Percentiles rank a stretch among this genome's conserved stretches.
phyloP scores from a whole-genome alignment of 2,888 invertebrate species.

The Pteria penguin region DNA sequence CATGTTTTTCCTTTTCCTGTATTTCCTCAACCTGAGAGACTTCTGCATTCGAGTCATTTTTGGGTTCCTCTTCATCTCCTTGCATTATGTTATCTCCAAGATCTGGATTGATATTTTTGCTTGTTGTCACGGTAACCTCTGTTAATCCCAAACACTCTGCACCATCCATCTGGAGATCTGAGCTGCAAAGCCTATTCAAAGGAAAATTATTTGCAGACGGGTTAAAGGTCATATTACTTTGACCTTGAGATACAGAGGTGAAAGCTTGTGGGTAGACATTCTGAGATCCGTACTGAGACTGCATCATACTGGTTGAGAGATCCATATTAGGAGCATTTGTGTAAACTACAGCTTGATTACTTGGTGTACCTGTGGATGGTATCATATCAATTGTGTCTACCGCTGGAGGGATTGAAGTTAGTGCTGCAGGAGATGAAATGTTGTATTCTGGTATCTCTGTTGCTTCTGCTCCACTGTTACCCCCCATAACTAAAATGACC shows the following conservation, averaged over 20 bases:
- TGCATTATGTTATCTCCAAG: background rate
- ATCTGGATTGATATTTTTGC: background rate
- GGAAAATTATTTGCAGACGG: background rate
- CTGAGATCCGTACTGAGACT: background rate
- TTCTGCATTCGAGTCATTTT: background rate
- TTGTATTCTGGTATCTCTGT: background rate
- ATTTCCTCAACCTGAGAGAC: background rate
- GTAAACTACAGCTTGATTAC: background rate
- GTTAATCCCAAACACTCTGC: background rate
- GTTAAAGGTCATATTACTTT: background rate
- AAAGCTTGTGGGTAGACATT: background rate
- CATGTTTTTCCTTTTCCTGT: background rate
- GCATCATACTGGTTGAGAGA: background rate
- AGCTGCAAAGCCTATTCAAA: background rate
- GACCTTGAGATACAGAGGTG: background rate
- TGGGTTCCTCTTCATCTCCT: background rate
- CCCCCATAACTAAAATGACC: constrained; percentile 10
- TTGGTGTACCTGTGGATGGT: background rate
- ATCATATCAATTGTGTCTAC: too few relatives aligned
- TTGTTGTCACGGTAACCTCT: background rate
- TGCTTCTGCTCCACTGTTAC: background rate
- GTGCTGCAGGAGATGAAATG: background rate
- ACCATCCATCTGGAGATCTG: background rate
- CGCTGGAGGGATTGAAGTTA: too few relatives aligned
- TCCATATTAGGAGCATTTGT: background rate